Conservation (phyloP, 2,888 invertebrate species). For the Matsumyia berberina region DNA sequence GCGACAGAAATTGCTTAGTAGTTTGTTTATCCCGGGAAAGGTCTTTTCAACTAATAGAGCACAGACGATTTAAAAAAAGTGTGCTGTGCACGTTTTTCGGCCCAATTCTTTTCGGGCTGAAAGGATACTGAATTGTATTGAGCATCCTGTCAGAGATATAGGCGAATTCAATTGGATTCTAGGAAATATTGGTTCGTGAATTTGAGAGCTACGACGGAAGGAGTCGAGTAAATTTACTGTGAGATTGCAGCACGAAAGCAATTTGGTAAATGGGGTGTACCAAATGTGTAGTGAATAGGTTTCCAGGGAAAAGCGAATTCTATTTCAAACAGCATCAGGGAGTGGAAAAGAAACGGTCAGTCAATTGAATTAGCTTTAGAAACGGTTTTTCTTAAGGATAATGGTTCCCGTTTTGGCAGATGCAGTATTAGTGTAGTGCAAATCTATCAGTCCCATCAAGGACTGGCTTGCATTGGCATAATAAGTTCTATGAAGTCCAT, state of each 20-base stretch:
- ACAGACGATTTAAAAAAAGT: conserved; percentile 2
- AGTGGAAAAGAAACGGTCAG: background rate
- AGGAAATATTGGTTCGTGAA: conserved; percentile 1
- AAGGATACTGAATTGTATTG: background rate
- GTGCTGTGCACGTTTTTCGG: conserved; percentile 5
- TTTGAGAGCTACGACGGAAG: background rate
- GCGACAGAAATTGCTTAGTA: background rate
- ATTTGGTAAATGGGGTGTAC: conserved; percentile 1
- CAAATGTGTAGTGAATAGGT: background rate
- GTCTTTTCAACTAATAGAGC: background rate
- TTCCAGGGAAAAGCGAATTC: background rate
- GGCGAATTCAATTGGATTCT: conserved; percentile 12
- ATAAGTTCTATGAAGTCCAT: no score
- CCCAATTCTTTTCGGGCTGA: background rate
- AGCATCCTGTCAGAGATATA: background rate
- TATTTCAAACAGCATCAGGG: background rate
- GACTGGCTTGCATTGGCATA: no score
- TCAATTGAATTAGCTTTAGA: no score
- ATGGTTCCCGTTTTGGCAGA: no score
- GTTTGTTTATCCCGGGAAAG: background rate
- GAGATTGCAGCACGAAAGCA: conserved; percentile 6
- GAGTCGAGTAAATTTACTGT: background rate
- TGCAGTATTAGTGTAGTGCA: no score
- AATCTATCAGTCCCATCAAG: no score
- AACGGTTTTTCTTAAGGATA: no score